Evolutionary conservation across 2,888 invertebrate genomes (phyloP).

Genomic region (Heliconius ethilla): DNA sequence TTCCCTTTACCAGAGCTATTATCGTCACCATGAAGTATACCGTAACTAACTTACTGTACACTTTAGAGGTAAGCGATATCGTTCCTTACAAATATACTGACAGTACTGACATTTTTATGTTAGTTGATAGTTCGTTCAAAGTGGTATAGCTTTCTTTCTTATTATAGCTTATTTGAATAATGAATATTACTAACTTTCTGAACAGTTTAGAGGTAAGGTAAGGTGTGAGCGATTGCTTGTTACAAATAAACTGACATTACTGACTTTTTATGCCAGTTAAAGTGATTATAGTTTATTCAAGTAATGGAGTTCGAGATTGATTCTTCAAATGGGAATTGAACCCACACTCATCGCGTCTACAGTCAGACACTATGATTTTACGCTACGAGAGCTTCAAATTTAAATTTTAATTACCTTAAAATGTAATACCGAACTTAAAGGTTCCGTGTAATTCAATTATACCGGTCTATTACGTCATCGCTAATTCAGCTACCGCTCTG

Average conservation of each 20-base stretch:
- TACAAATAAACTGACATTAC: no score
- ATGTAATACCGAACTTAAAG: constrained; percentile 3
- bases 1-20: constrained; percentile 26
- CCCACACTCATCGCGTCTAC: background rate
- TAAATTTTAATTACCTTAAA: constrained; percentile 9
- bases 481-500: background rate
- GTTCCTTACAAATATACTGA: constrained; percentile 10
- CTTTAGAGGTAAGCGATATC: background rate
- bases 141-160: background rate
- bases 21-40: constrained; percentile 2
- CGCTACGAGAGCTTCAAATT: background rate
- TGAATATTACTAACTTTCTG: background rate
- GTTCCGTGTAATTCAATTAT: constrained; percentile 5
- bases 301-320: no score
- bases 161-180: background rate
- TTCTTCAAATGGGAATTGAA: background rate
- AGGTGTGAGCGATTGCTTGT: no score
- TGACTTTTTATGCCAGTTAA: no score
- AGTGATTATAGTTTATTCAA: no score
- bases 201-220: no score
- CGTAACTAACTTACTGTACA: constrained; percentile 21
- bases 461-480: constrained; percentile 14
- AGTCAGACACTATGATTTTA: no score
- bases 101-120: background rate
- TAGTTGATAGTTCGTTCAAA: background rate